Percentiles rank a stretch among this genome's conserved stretches.
Evolutionary conservation across 2,888 invertebrate species (phyloP).

Genomic region (Habroteleia sp.): DNA sequence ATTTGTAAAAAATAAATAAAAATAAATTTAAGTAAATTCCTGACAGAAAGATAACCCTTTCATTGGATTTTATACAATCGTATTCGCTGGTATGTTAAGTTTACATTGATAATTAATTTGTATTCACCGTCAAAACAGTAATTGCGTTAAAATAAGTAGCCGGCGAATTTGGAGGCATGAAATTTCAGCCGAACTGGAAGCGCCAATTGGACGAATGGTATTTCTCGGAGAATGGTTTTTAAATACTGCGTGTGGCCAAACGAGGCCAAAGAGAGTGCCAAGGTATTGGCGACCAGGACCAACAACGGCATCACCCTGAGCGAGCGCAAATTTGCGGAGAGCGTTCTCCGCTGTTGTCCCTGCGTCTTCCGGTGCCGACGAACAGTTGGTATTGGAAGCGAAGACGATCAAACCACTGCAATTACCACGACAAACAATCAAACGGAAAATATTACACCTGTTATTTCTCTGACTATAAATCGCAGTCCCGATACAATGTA

Average conservation of each 20-base stretch:
- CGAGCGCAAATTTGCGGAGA: slow-evolving; percentile 69
- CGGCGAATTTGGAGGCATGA: slow-evolving; percentile 2
- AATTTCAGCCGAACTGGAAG: background rate
- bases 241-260: slow-evolving; percentile 75
- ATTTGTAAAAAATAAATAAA: too few relatives aligned
- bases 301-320: slow-evolving; percentile 46
- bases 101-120: too few relatives aligned
- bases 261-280: slow-evolving; percentile 68
- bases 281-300: slow-evolving; percentile 56
- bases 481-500: slow-evolving; percentile 72
- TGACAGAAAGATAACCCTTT: too few relatives aligned
- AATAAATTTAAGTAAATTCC: too few relatives aligned
- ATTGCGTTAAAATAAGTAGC: too few relatives aligned
- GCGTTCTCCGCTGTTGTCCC: slow-evolving; percentile 76
- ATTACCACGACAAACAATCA: slow-evolving; percentile 50
- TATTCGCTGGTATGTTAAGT: too few relatives aligned
- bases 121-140: too few relatives aligned
- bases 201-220: slow-evolving; percentile 1
- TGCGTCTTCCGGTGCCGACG: slow-evolving; percentile 77
- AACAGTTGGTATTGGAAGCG: slow-evolving; percentile 71
- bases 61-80: too few relatives aligned
- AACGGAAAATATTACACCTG: slow-evolving; percentile 71
- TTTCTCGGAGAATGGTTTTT: slow-evolving; percentile 72
- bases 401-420: slow-evolving; percentile 66
- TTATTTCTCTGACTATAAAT: slow-evolving; percentile 73